Evolutionary conservation across 2,797 vertebrate species (phyloP), one percentile per base, ranked within the genome.

Genomic region (Morelia viridis): DNA sequence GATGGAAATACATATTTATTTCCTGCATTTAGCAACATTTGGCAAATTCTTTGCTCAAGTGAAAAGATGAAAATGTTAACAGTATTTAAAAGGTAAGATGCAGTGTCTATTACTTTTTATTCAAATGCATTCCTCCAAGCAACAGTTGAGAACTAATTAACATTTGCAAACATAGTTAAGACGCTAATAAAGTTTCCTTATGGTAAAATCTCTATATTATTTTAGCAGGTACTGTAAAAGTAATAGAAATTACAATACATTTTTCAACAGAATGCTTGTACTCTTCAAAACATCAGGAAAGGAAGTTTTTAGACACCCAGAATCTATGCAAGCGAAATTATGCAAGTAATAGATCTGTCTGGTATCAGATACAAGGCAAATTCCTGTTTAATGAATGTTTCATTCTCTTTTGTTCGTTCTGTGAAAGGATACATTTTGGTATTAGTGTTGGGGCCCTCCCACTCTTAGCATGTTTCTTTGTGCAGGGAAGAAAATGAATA

Each of bases 301-400:
- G 1, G 0, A 5, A 89, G 58, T 31, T 87, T 91, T 57, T 62
- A 94, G 53, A 31, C 9, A 35, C 9, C 60, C 90, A 26, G 91
- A 83, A 88, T 22, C 92, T 22, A 84, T 6, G 65, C 89, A 93
- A 56, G 89, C 8, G 50, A 24, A 87, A 93, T 1, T 88, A 6
- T 31, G 1, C 2, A 85, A 35, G 3, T 87, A 88, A 64, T 13
- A 15, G 0, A 65, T 94, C 90, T 93, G 31, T 80, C 92, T 92
- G 53, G 83, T 94, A 31, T 58, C 28, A 86, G 71, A 56, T 6
- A 93, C 41, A 1, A 92, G 2, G 24, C 24, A 28, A 92, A 2
- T 93, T 95, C 5, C 90, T 93, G 91, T 95, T 89, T 94, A 96
- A 95, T 94, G 17, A 95, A 9, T 93, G 0, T 95, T 19, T 76